Base-by-base conservation (phyloP, 2,888 invertebrate genomes). In the Dexiosoma caninum region DNA sequence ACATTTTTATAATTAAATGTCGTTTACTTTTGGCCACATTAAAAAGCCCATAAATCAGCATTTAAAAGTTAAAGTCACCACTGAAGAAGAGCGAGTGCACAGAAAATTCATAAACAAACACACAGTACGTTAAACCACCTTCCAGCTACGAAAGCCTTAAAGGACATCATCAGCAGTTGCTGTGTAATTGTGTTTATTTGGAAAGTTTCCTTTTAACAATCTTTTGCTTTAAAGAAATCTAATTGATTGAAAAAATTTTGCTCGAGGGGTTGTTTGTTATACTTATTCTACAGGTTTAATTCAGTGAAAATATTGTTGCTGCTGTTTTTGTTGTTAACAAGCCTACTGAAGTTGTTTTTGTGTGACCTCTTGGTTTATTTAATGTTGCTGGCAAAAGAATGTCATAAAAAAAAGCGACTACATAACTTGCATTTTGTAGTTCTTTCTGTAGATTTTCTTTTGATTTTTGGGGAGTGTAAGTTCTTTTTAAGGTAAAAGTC, bases 21-120 rank as follows among this genome's bases (percentile, higher is more conserved):
- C 89, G 88, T 86, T 89, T 88, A 88, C 86, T 88, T 77, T 88
- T 87, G 84, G 87, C 85, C 88, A 85, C 89, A 89, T 89, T 89
- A 89, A 88, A 88, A 88, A 87, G 83, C 83, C 84, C 86, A 89
- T 89, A 89, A 89, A 89, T 89, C 88, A 89, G 86, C 83, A 84
- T 84, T 74, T 84, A 59, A 83, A 82, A 83, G 30, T 75, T 32
- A 9, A 59, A 60, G 16, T 75, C 51, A 40, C 27, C 57, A 42
- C 40, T 57, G 32, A 27, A 42, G 32, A 49, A 27, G 66, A 59
- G 37, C 40, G n/a, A 27, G 27, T 5, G 21, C 35, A 40, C 46
- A 62, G 32, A 37, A 40, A 40, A 37, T 35, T 6, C n/a, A 44
- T 1, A 10, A n/a, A 55, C 42, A 55, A 3, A 83, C 84, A 83